Evolutionary conservation across 2,797 vertebrate genomes (phyloP).

Genomic region (Cottoperca gobio): DNA sequence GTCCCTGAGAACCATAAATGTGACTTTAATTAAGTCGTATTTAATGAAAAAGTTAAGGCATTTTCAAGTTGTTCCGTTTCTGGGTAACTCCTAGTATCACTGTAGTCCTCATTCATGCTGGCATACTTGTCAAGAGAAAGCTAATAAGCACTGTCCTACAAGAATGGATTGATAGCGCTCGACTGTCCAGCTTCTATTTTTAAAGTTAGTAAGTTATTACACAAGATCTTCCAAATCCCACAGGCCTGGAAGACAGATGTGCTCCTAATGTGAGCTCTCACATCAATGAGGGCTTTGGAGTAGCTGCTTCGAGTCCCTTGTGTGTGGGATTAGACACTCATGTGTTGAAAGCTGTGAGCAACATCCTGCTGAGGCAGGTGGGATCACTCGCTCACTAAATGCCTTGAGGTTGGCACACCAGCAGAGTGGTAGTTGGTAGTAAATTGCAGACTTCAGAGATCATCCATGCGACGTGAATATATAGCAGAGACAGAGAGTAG

Average conservation of each 20-base stretch:
- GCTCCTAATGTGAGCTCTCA: conserved; percentile 37
- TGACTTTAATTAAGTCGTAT: neutral
- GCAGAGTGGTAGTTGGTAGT: conserved; percentile 23
- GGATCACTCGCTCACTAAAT: conserved; percentile 16
- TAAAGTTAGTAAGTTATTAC: conserved; percentile 40
- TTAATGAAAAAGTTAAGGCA: neutral
- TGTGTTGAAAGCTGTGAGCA: conserved; percentile 35
- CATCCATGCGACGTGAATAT: conserved; percentile 2
- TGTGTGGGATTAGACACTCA: conserved; percentile 8
- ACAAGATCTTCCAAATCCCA: conserved; percentile 35
- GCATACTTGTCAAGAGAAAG: neutral
- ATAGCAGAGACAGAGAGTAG: conserved; percentile 11
- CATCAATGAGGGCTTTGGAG: conserved; percentile 49
- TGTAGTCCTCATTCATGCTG: neutral
- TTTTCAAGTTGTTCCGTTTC: neutral
- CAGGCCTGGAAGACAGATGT: conserved; percentile 51
- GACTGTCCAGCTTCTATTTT: conserved; percentile 18
- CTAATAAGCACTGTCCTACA: conserved; percentile 2
- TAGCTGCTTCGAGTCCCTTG: neutral
- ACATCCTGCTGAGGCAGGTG: conserved; percentile 26
- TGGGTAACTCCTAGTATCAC: neutral
- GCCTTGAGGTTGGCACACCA: neutral
- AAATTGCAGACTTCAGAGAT: conserved; percentile 40
- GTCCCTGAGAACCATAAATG: neutral
- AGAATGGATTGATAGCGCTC: conserved; percentile 1